These are phyloP conservation scores for Hippopotamyrus pictus DNA, from an alignment of 2,797 vertebrate genomes.

Conservation along the genomic window DNA sequence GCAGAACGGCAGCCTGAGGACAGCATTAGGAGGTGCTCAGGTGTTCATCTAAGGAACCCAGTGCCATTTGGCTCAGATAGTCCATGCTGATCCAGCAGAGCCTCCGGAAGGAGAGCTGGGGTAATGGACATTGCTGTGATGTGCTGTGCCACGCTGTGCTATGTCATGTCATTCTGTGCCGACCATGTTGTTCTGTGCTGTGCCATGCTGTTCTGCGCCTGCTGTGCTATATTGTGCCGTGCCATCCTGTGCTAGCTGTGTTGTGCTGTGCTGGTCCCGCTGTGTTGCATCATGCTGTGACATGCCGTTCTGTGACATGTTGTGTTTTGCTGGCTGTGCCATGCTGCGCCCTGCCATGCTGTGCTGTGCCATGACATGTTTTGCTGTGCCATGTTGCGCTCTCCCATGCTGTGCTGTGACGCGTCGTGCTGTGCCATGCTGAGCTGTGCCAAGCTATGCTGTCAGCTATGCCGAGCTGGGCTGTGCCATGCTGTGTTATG, in stretches of 20 bases:
- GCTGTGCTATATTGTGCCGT: not conserved
- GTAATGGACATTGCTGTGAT: not conserved
- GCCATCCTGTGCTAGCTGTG: not conserved
- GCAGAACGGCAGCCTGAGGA: not conserved
- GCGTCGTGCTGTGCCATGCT: not conserved
- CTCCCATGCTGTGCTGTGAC: not conserved
- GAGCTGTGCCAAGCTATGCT: not conserved
- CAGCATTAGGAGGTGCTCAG: not conserved
- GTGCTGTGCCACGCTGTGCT: not conserved
- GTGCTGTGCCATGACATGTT: not conserved
- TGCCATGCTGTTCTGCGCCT: not conserved
- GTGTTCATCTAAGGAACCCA: not conserved
- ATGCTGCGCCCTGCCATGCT: not conserved
- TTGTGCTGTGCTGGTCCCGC: not conserved
- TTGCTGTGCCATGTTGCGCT: not conserved
- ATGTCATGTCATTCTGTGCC: not conserved
- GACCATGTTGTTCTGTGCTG: not conserved
- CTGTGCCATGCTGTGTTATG: not conserved
- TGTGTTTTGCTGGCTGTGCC: not conserved
- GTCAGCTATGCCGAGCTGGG: not conserved
- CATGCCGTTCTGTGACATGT: not conserved
- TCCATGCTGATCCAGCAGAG: not conserved
- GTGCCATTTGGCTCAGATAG: not conserved
- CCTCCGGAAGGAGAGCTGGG: not conserved
- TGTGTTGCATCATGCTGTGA: not conserved